Evolutionary conservation across 2,113 vertebrate species (phyloP).

Genomic region (Piaya cayana): DNA sequence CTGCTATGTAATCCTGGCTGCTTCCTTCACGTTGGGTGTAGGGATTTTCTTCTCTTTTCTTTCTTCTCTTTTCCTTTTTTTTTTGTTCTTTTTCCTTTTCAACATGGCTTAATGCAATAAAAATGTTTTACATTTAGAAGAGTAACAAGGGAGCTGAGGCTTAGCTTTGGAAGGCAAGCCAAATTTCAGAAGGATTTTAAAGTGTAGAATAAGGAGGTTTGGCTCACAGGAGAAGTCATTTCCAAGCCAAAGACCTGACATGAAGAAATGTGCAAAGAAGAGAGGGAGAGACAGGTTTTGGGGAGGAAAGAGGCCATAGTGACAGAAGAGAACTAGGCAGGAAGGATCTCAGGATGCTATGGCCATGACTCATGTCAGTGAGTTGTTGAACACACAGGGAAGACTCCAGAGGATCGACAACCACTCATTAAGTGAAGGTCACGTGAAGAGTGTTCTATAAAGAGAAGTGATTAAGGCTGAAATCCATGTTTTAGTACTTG

Average conservation of each 20-base stretch:
- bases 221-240: slow-evolving; percentile 36
- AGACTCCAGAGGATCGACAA: not conserved
- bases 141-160: slow-evolving; percentile 66
- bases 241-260: slow-evolving; percentile 47
- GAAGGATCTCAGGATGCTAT: not conserved
- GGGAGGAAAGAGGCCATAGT: not conserved
- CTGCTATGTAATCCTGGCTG: not conserved
- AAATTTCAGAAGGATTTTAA: slow-evolving; percentile 62
- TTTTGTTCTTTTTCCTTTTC: not conserved
- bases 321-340: slow-evolving; percentile 22
- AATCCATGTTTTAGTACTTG: not conserved
- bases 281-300: not conserved
- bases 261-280: slow-evolving; percentile 19
- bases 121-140: slow-evolving; percentile 66
- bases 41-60: slow-evolving; percentile 33
- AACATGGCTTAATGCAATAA: slow-evolving; percentile 62
- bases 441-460: not conserved
- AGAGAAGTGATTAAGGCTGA: not conserved
- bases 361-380: not conserved
- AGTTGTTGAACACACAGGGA: not conserved
- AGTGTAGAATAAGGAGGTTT: slow-evolving; percentile 55
- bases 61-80: slow-evolving; percentile 10
- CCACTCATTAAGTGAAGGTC: not conserved
- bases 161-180: slow-evolving; percentile 57
- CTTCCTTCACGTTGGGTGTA: not conserved